Evolutionary conservation across 2,113 vertebrate species (phyloP).

Genomic region (Tympanuchus pallidicinctus): DNA sequence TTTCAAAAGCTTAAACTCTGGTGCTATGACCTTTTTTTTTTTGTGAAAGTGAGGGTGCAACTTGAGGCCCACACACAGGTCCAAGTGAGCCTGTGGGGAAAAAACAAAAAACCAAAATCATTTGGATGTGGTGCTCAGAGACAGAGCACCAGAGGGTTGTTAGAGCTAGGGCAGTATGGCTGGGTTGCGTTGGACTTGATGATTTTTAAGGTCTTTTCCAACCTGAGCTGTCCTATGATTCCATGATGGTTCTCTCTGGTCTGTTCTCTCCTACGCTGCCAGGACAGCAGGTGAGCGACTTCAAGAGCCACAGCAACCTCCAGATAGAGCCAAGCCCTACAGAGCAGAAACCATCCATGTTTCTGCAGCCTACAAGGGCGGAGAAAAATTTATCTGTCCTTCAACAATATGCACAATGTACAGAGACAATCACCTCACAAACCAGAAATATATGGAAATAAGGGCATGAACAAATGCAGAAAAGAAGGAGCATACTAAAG

Average conservation of each 20-base stretch:
- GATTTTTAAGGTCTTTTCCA: too few species aligned
- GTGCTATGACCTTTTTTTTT: neutral
- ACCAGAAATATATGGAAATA: neutral
- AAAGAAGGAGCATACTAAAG: neutral
- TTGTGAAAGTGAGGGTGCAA: neutral
- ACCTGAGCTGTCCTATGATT: too few species aligned
- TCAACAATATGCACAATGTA: neutral
- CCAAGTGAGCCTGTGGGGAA: neutral
- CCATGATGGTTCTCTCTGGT: neutral
- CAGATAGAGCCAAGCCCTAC: neutral
- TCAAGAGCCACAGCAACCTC: neutral
- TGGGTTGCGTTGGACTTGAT: too few species aligned
- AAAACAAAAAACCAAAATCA: too few species aligned
- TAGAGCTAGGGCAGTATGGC: too few species aligned
- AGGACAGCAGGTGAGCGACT: neutral
- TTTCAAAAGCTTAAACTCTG: neutral
- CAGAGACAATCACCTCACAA: neutral
- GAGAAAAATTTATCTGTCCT: neutral
- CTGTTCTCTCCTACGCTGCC: neutral
- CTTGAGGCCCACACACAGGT: neutral
- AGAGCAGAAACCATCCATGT: neutral
- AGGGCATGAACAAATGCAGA: neutral
- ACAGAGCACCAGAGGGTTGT: too few species aligned
- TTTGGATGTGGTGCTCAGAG: too few species aligned
- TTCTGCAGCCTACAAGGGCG: neutral